Evolutionary conservation across 2,113 vertebrate genomes (phyloP), one percentile per base, ranked within the genome.

Genomic region (Promerops cafer): DNA sequence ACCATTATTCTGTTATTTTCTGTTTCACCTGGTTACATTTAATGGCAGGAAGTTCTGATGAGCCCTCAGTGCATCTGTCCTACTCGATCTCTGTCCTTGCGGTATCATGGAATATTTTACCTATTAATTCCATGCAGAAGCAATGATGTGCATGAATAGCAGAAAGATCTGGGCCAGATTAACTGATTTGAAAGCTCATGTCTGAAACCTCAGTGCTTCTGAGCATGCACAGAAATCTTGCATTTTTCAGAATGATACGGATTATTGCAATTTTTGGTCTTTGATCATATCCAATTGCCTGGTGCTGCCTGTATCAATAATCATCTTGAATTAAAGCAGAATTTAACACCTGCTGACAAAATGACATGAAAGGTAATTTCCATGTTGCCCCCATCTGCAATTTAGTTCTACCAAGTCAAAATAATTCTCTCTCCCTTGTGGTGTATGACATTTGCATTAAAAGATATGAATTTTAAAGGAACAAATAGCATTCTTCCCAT

Each of bases 101-200:
- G 11, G 23, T 19, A n/a, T 13, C 39, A 23, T 7, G 16, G 18
- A 59, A 19, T 1, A 28, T 7, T 2, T 1, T 3, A 64, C 7
- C 26, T 21, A 7, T 15, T 10, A 66, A 21, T 31, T 66, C 7
- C 8, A 30, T 26, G 53, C 40, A 89, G 83, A 14, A 86, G 42
- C 15, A 77, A 20, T 9, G 19, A 30, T 40, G 52, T 30, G 35
- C 1, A 5, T 17, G 26, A 72, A n/a, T 11, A 68, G 21, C 33
- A 85, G 57, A 35, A 77, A 30, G 20, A 89, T 76, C 28, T 65
- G 50, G 50, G 31, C 7, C 26, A 84, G 18, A 66, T 45, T 30
- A 74, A n/a, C 20, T 15, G 37, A 70, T 18, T 77, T 63, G 52
- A 87, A 81, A 35, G 3, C 35, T 66, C 60, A 47, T 3, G 5